Conservation (phyloP, 2,113 vertebrate genomes). For the Felis catus region DNA sequence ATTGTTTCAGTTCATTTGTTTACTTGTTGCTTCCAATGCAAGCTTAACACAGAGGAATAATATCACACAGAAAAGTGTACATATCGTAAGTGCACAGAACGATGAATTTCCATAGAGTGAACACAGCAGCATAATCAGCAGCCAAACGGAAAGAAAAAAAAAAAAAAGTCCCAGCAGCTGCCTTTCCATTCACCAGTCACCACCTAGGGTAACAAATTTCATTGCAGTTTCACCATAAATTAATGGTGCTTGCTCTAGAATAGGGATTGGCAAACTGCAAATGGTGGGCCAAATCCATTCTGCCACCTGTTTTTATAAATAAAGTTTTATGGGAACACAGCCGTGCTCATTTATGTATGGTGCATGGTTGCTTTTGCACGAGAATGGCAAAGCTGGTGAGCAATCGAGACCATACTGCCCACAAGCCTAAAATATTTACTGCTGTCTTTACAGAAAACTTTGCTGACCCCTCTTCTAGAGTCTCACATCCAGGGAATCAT, state of each 20-base stretch:
- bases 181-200: not conserved
- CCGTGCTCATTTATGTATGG: not conserved
- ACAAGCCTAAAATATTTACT: not conserved
- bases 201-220: not conserved
- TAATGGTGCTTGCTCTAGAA: not conserved
- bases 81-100: not conserved
- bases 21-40: not conserved
- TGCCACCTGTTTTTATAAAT: not conserved
- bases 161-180: not conserved
- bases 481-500: not conserved
- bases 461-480: not conserved
- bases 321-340: slow-evolving; percentile 46
- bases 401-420: not conserved
- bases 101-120: not conserved
- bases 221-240: not conserved
- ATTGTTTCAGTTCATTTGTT: not conserved
- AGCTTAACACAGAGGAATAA: not conserved
- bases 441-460: not conserved
- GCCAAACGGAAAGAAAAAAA: not conserved
- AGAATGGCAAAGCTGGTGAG: not conserved
- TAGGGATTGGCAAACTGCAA: not conserved
- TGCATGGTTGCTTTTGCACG: not conserved
- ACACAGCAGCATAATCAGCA: not conserved
- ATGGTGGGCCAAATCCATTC: not conserved
- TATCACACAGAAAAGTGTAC: not conserved